Evolutionary conservation across 2,113 vertebrate species (phyloP).

Genomic region (Camelus bactrianus): DNA sequence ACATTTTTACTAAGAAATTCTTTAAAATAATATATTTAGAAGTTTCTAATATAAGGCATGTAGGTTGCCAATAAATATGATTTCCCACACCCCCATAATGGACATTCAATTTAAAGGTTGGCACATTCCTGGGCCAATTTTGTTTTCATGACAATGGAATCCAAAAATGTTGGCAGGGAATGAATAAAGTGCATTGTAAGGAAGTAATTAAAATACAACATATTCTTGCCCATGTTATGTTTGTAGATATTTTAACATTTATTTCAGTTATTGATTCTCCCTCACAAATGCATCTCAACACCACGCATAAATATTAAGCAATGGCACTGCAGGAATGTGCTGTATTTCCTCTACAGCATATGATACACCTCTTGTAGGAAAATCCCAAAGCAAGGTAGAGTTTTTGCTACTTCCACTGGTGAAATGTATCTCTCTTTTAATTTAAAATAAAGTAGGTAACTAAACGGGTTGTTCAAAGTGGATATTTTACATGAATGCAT

Average conservation of each 20-base stretch:
- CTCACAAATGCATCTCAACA: neutral
- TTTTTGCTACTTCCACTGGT: neutral
- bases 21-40: neutral
- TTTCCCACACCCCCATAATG: neutral
- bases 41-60: neutral
- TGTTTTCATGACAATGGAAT: neutral
- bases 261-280: neutral
- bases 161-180: neutral
- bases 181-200: neutral
- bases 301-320: neutral
- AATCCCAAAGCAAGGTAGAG: neutral
- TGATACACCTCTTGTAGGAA: neutral
- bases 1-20: neutral
- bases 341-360: neutral
- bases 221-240: neutral
- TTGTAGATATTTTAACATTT: neutral
- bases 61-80: neutral
- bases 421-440: neutral
- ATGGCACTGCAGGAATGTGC: neutral
- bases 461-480: neutral
- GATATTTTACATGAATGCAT: neutral
- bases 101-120: neutral
- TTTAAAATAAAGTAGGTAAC: neutral
- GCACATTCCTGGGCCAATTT: neutral
- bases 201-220: neutral